phyloP scores from a whole-genome alignment of 2,888 invertebrate species.

The Lasioglossum leucozonium region DNA sequence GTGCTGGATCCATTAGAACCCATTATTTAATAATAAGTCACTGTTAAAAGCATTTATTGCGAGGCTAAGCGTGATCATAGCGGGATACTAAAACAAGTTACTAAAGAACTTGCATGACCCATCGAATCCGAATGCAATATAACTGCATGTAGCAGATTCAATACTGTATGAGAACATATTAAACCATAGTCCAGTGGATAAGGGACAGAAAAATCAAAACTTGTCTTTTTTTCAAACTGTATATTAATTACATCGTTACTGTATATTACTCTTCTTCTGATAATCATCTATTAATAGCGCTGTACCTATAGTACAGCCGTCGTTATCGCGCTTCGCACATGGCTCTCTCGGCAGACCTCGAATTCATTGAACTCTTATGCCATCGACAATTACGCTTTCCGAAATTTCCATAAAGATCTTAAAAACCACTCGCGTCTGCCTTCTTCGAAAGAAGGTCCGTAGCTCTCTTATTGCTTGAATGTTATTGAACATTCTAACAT shows the following conservation, averaged over 20 bases:
- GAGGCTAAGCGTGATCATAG: not conserved
- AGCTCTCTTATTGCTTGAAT: not conserved
- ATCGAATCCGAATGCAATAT: not conserved
- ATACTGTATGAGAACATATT: not conserved
- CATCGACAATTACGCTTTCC: not conserved
- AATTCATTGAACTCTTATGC: slow-evolving; percentile 19
- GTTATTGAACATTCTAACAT: not conserved
- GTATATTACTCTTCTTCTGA: slow-evolving; percentile 57
- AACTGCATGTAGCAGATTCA: slow-evolving; percentile 4
- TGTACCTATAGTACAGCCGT: slow-evolving; percentile 63
- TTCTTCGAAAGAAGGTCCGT: not conserved
- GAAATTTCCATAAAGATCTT: not conserved
- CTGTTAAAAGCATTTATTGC: not conserved
- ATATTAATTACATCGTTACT: slow-evolving; percentile 67
- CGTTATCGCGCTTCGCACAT: slow-evolving; percentile 63
- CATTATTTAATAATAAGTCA: not conserved
- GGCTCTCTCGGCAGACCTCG: slow-evolving; percentile 29
- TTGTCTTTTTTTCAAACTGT: slow-evolving; percentile 57
- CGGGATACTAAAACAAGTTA: not conserved
- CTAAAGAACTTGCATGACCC: not conserved
- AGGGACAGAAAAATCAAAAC: not conserved
- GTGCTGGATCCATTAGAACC: not conserved
- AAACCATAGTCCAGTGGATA: not conserved
- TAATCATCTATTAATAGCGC: slow-evolving; percentile 67
- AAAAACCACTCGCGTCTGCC: not conserved